phyloP scores from a whole-genome alignment of 2,797 vertebrate genomes.

The Lagodon rhomboides region DNA sequence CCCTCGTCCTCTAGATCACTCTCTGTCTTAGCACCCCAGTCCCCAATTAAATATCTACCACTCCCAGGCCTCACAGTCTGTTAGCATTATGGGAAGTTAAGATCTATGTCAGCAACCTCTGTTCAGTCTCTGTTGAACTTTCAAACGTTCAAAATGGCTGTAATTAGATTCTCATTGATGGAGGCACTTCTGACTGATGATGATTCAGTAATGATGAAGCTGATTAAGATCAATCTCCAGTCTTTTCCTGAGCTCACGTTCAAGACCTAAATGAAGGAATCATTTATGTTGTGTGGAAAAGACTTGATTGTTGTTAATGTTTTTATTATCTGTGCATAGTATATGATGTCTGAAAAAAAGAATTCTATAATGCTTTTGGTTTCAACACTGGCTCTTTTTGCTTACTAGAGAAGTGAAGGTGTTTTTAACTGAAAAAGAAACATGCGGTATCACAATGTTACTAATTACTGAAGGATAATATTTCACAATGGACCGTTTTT shows the following conservation, averaged over 20 bases:
- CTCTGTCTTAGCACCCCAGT: constrained; percentile 20
- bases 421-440: constrained; percentile 71
- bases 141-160: constrained; percentile 64
- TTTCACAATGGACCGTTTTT: constrained; percentile 68
- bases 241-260: constrained; percentile 66
- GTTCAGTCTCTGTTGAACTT: constrained; percentile 45
- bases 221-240: constrained; percentile 27
- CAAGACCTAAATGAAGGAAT: constrained; percentile 55
- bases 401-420: constrained; percentile 66
- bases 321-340: constrained; percentile 82
- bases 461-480: constrained; percentile 80
- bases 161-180: constrained; percentile 58
- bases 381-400: constrained; percentile 83
- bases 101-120: constrained; percentile 27
- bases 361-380: constrained; percentile 80
- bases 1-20: constrained; percentile 51
- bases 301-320: constrained; percentile 73
- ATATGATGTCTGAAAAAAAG: constrained; percentile 79
- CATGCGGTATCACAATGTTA: constrained; percentile 78
- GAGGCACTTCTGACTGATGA: constrained; percentile 46
- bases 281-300: constrained; percentile 54
- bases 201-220: constrained; percentile 27
- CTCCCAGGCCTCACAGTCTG: constrained; percentile 50
- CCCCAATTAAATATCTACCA: constrained; percentile 22
- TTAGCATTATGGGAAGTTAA: constrained; percentile 71